A percentile compares a stretch with the other conserved stretches of the same genome.
phyloP scores from a whole-genome alignment of 2,113 vertebrate species.

The Ia io region DNA sequence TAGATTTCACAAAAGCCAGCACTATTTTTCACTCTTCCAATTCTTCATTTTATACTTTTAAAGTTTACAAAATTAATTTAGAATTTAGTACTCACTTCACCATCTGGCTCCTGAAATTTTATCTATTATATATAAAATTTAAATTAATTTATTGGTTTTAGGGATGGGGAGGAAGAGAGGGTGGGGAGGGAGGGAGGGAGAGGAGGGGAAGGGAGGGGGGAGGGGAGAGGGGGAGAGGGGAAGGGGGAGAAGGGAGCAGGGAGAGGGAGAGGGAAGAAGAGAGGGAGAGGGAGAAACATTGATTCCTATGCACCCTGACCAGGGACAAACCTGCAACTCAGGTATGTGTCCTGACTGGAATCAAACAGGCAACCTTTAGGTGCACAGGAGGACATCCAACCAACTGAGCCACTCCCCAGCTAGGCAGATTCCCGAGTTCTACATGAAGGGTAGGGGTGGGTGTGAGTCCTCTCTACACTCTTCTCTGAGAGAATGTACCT shows the following conservation, averaged over 20 bases:
- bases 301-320: too few species aligned
- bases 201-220: not conserved
- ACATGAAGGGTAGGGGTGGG: fast-evolving
- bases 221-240: too few species aligned
- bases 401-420: not conserved
- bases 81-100: not conserved
- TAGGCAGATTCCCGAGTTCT: not conserved
- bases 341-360: not conserved
- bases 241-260: too few species aligned
- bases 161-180: too few species aligned
- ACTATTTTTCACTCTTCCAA: not conserved
- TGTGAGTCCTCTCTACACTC: not conserved
- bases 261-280: too few species aligned
- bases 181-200: not conserved
- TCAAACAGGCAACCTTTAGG: not conserved
- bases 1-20: not conserved
- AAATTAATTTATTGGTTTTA: not conserved
- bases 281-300: too few species aligned
- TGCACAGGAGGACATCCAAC: not conserved
- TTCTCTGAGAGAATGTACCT: not conserved
- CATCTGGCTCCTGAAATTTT: not conserved
- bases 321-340: too few species aligned
- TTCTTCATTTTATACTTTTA: not conserved
- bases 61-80: constrained; percentile 16
- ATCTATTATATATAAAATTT: not conserved